phyloP scores from a whole-genome alignment of 2,113 vertebrate species.

The Cololabis saira region DNA sequence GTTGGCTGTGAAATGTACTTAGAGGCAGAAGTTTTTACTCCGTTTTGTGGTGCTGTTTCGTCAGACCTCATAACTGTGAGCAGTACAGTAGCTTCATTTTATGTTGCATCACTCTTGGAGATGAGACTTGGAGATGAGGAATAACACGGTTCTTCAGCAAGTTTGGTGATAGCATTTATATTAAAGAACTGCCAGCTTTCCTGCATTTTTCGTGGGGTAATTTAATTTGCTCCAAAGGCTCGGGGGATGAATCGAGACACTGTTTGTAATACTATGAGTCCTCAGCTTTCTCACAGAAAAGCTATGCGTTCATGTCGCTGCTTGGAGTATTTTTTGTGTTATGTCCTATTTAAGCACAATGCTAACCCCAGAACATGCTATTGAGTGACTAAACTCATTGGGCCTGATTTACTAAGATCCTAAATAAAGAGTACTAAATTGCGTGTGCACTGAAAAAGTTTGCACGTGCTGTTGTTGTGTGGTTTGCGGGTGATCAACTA shows the following conservation, averaged over 20 bases:
- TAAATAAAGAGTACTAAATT: too few relatives aligned
- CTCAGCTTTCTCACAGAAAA: constrained; percentile 50
- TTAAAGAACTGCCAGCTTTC: constrained; percentile 57
- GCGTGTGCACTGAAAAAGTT: too few relatives aligned
- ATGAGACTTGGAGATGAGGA: constrained; percentile 22
- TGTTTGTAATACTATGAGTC: constrained; percentile 48
- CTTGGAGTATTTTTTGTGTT: constrained; percentile 24
- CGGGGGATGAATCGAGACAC: constrained; percentile 62
- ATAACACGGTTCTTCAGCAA: constrained; percentile 19
- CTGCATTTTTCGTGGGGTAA: constrained; percentile 46
- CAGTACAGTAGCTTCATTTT: constrained; percentile 12
- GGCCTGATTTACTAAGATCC: too few relatives aligned
- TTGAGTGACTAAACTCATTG: neutral
- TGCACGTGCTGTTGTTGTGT: too few relatives aligned
- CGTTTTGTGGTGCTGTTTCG: neutral
- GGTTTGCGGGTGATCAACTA: too few relatives aligned
- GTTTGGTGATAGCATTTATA: constrained; percentile 36
- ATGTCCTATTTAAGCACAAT: constrained; percentile 10
- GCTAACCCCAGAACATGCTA: neutral
- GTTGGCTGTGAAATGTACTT: neutral
- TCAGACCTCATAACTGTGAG: neutral
- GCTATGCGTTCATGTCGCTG: constrained; percentile 56
- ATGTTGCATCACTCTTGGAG: constrained; percentile 12
- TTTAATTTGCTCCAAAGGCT: constrained; percentile 67
- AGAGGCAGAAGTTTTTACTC: neutral